Conservation (phyloP, 2,888 invertebrate species). For the Plagodis dolabraria region DNA sequence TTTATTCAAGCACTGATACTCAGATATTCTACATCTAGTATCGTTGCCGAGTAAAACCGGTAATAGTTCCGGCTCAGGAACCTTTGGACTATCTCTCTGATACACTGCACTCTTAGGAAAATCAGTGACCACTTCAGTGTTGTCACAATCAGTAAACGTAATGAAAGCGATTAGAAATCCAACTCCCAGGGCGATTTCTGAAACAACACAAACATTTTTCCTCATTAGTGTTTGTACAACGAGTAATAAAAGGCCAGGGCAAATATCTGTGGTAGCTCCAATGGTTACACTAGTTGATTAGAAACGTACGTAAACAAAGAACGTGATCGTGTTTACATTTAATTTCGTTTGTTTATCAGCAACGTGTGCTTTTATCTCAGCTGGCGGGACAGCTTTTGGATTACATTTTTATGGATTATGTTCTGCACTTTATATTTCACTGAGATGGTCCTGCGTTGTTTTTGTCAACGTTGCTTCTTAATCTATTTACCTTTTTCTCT, state of each 20-base stretch:
- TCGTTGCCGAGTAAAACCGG: conserved; percentile 76
- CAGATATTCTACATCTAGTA: conserved; percentile 86
- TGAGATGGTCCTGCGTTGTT: conserved; percentile 27
- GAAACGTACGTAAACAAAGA: conserved; percentile 52
- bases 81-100: conserved; percentile 59
- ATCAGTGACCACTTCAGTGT: conserved; percentile 66
- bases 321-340: conserved; percentile 58
- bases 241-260: conserved; percentile 24
- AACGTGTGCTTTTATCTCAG: conserved; percentile 16
- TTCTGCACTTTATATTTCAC: conserved; percentile 8
- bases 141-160: conserved; percentile 67
- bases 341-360: conserved; percentile 51
- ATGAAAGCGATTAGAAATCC: conserved; percentile 59
- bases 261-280: conserved; percentile 40
- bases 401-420: conserved; percentile 19
- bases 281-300: conserved; percentile 55
- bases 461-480: conserved; percentile 19
- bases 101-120: conserved; percentile 43
- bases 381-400: conserved; percentile 13
- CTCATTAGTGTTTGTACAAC: conserved; percentile 26
- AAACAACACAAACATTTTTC: conserved; percentile 52
- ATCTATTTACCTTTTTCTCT: conserved; percentile 10
- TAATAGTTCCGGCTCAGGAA: conserved; percentile 70
- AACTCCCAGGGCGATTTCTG: conserved; percentile 61
- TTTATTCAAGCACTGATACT: conserved; percentile 88